Evolutionary conservation across 2,113 vertebrate species (phyloP).

Genomic region (Cyanoramphus novaezelandiae): DNA sequence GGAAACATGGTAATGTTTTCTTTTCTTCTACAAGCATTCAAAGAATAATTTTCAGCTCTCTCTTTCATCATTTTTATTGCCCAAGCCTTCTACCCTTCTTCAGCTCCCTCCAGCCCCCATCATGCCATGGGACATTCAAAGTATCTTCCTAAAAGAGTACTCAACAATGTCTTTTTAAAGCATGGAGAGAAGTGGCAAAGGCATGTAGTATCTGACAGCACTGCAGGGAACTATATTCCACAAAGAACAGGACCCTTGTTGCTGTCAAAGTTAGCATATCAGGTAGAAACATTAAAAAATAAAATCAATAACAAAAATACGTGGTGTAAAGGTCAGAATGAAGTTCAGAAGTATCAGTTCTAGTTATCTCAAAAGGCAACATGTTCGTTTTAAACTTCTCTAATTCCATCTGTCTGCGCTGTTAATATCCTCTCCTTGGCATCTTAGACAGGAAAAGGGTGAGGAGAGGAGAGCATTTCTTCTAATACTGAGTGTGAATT

Average conservation of each 20-base stretch:
- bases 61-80: background rate
- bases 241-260: background rate
- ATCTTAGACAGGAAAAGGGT: background rate
- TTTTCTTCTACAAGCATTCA: background rate
- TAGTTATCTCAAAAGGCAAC: background rate
- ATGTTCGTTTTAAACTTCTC: background rate
- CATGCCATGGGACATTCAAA: background rate
- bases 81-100: background rate
- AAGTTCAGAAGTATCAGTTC: background rate
- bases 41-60: background rate
- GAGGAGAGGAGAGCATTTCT: background rate
- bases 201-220: fast-evolving
- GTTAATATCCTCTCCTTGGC: background rate
- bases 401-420: background rate
- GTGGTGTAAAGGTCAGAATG: background rate
- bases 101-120: background rate
- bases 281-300: background rate
- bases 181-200: background rate
- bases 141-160: background rate
- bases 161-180: background rate
- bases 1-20: background rate
- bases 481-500: background rate
- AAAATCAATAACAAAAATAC: background rate
- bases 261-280: background rate
- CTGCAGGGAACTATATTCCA: background rate